Evolutionary conservation across 2,888 invertebrate genomes (phyloP).

Genomic region (Mythimna loreyi): DNA sequence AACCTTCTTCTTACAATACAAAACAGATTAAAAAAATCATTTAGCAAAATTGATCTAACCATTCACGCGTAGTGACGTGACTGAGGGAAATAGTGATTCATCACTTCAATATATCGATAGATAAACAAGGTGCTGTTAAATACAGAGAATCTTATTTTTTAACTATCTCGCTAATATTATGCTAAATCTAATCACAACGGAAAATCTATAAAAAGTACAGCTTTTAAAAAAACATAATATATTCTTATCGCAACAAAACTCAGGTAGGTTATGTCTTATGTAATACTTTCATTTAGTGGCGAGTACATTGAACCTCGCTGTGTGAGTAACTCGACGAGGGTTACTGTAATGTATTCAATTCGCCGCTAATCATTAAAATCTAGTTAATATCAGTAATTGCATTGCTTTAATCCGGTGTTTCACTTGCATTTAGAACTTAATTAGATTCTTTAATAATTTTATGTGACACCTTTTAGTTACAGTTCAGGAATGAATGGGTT

Average conservation of each 20-base stretch:
- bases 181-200: not conserved
- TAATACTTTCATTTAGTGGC: slow-evolving; percentile 34
- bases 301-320: slow-evolving; percentile 15
- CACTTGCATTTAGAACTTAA: not conserved
- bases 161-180: not conserved
- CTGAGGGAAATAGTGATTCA: no score
- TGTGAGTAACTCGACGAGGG: not conserved
- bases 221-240: no score
- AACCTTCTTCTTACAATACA: no score
- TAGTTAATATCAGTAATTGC: not conserved
- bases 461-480: no score
- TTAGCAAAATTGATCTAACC: no score
- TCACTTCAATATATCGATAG: no score
- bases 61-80: no score
- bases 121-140: no score
- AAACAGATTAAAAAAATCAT: no score
- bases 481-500: no score
- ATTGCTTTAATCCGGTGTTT: slow-evolving; percentile 4
- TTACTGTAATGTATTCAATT: slow-evolving; percentile 24
- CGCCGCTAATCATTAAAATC: slow-evolving; percentile 16
- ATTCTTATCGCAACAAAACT: not conserved
- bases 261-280: slow-evolving; percentile 9
- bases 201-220: not conserved
- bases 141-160: no score
- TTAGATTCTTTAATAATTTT: not conserved